Base-by-base conservation (phyloP, 2,113 vertebrate genomes). In the Leptosomus discolor region DNA sequence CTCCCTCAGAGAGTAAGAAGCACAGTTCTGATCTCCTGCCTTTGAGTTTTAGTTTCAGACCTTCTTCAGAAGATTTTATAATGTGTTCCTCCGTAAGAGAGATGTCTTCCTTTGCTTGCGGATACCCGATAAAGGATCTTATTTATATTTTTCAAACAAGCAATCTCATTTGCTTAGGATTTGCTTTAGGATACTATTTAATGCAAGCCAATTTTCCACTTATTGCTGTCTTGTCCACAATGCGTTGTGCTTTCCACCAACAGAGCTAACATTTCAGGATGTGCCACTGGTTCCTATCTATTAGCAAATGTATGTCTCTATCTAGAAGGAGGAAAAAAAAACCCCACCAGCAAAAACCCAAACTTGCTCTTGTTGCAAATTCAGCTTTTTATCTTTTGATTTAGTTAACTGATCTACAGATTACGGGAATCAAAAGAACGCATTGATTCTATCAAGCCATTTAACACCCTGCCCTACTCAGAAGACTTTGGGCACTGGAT, bases 351-450 rank as follows among this genome's bases (percentile, higher is more conserved):
- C 19, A 64, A 30, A 71, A 3, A 3, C 5, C 48, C 30, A 48
- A 53, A 2, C 30, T 48, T 13, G 16, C 27, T 68, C 64, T 68
- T 26, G 56, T 68, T 91, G 90, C 70, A 71, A 85, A 17, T 54
- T 23, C 70, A 46, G 70, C 80, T 63, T 75, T 79, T 94, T 54
- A 68, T 78, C 86, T 82, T 75, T 71, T 15, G 74, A 70, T 91
- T 78, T 56, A 65, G 41, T 48, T 61, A 88, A 94, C 16, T 85
- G 79, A 88, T 92, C 90, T 82, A 81, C 82, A 88, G 76, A 94
- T 88, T 85, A 64, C 12, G 2, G 67, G 57, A 60, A 32, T 68
- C 71, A 41, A 20, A 94, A 22, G 32, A 36, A 37, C 2, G 41
- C 50, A 21, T 32, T 8, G 48, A 50, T 89, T 67, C 71, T 9